Evolutionary conservation across 1,140 invertebrate genomes (phyloP).

Genomic region (Heliconius hewitsoni): DNA sequence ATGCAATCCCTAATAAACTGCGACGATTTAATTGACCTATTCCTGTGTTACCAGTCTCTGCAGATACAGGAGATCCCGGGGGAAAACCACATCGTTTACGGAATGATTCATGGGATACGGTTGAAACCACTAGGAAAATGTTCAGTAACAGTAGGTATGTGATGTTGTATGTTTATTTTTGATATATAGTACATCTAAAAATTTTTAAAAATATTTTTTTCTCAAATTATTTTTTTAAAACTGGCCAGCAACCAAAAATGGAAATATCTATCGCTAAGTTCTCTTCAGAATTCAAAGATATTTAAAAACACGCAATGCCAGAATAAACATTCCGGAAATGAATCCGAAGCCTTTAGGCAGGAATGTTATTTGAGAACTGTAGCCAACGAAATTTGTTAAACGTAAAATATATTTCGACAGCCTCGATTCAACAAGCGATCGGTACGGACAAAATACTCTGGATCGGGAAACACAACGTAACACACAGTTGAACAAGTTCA

Average conservation of each 20-base stretch:
- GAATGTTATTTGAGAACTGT: neutral
- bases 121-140: conserved; percentile 89
- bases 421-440: conserved; percentile 57
- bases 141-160: conserved; percentile 77
- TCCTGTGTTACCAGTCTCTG: conserved; percentile 14
- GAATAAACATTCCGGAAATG: too few relatives aligned
- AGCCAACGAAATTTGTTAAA: neutral
- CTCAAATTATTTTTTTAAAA: neutral
- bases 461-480: conserved; percentile 83
- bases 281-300: too few relatives aligned
- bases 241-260: neutral
- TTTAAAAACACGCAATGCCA: too few relatives aligned
- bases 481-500: conserved; percentile 83
- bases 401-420: conserved; percentile 40
- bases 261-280: too few relatives aligned
- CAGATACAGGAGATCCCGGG: conserved; percentile 79
- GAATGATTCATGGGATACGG: conserved; percentile 90
- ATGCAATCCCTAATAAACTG: neutral
- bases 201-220: neutral
- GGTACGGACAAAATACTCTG: conserved; percentile 64
- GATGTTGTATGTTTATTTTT: neutral
- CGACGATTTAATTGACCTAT: neutral
- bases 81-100: conserved; percentile 83
- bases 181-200: too few relatives aligned
- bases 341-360: too few relatives aligned